Percentiles rank a stretch among this genome's conserved stretches.
Evolutionary conservation across 2,113 vertebrate genomes (phyloP).

Genomic region (Callionymus lyra): DNA sequence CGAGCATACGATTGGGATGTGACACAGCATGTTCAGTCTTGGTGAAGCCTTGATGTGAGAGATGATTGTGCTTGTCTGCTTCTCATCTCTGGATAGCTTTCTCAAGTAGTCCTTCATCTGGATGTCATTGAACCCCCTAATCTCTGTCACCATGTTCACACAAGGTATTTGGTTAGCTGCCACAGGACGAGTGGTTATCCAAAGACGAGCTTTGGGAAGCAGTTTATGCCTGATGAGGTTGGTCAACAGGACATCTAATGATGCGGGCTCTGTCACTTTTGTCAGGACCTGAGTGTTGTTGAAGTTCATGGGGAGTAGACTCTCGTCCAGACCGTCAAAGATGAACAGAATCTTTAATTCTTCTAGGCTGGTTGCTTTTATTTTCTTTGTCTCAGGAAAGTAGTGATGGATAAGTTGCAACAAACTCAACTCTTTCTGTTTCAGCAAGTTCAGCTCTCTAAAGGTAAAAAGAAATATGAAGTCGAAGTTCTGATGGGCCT

Average conservation of each 20-base stretch:
- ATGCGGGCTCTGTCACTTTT: not conserved
- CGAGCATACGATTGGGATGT: slow-evolving; percentile 3
- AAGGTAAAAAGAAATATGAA: slow-evolving; percentile 2
- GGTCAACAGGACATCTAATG: not conserved
- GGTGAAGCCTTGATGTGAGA: not conserved
- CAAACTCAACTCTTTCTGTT: not conserved
- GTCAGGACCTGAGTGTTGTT: no score
- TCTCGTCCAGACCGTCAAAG: slow-evolving; percentile 2
- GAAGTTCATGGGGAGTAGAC: not conserved
- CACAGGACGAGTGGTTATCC: not conserved
- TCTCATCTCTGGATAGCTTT: not conserved
- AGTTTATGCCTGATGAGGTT: slow-evolving; percentile 1
- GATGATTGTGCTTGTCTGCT: not conserved
- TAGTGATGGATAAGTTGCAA: not conserved
- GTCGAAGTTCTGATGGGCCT: not conserved
- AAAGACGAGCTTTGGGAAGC: not conserved
- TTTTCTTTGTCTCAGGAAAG: not conserved
- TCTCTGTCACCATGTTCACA: not conserved
- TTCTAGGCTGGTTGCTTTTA: not conserved
- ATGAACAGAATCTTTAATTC: not conserved
- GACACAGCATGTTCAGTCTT: slow-evolving; percentile 1
- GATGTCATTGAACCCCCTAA: not conserved
- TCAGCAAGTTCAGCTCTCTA: slow-evolving; percentile 1
- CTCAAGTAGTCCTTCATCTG: slow-evolving; percentile 1
- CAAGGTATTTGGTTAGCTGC: not conserved